Evolutionary conservation across 2,113 vertebrate genomes (phyloP), one percentile per base, ranked within the genome.

Genomic region (Neolamprologus variostigma): DNA sequence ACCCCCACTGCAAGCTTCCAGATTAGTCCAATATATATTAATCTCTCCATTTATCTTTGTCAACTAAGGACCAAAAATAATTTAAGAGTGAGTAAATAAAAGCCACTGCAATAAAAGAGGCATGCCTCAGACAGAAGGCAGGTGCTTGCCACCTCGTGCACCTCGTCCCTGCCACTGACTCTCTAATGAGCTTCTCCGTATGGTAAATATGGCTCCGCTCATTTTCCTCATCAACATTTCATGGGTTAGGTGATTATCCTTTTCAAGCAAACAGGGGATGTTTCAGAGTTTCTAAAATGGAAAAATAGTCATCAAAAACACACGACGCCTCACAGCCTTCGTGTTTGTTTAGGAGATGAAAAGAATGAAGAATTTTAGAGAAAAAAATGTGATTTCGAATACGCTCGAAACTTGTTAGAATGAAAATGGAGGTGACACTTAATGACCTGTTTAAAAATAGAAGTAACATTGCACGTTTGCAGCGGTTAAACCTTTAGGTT

Each of bases 21-120:
- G 97, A 97, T 97, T 98, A 96, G 97, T 98, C 96, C 98, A 98
- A 99, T 99, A 98, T 98, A 97, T 98, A 98, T 98, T 99, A 99
- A 99, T 99, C 98, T 97, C 96, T 94, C 95, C 98, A 98, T 98
- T 99, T 98, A 99, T 98, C 98, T 98, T 98, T 98, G 98, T 98
- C 98, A 99, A 98, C 97, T 95, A 95, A 97, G 96, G 96, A 97
- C 97, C 97, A 96, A 97, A 96, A 98, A 98, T 98, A 97, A 97
- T 98, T 98, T 97, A 96, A 93, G 92, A 96, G 95, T 96, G 96
- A 97, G 97, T 97, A 98, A 99, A 99, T 97, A 98, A 96, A 97
- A 96, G 96, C 91, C 92, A 91, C 88, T 45, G 94, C 92, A 95
- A 95, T 96, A 96, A 96, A 93, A 95, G 96, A 96, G 96, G 91